phyloP scores from a whole-genome alignment of 35 echinoderm and acorn worm genomes.

The Amphiura filiformis region DNA sequence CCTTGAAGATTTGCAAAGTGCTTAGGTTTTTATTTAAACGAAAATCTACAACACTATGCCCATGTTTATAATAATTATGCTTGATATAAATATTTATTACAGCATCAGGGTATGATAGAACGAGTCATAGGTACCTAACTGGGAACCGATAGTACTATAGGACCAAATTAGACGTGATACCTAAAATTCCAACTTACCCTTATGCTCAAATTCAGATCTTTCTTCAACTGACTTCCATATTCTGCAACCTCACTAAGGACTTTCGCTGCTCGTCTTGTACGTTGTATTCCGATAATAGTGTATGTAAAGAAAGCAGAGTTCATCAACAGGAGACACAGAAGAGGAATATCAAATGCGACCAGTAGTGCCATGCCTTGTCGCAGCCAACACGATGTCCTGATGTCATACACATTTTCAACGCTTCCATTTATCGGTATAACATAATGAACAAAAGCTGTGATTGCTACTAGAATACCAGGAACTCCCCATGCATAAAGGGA shows the following conservation, averaged over 20 bases:
- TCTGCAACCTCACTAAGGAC: background rate
- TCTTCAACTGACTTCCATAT: background rate
- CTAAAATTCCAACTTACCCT: too few species aligned
- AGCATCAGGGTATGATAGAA: too few species aligned
- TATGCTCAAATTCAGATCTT: background rate
- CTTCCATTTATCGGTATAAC: background rate
- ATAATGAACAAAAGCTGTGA: background rate
- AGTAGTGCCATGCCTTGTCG: background rate
- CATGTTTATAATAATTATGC: too few species aligned
- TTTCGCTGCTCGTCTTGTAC: background rate
- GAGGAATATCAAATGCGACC: background rate
- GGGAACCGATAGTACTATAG: too few species aligned
- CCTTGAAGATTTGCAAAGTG: too few species aligned
- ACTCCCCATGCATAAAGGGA: background rate
- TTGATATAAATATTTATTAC: too few species aligned
- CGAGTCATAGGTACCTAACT: too few species aligned
- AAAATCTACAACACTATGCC: too few species aligned
- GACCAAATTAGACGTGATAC: too few species aligned
- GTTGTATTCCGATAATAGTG: background rate
- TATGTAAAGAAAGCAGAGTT: background rate
- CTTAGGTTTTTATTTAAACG: too few species aligned
- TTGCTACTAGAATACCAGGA: background rate
- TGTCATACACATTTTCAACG: background rate
- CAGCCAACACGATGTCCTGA: background rate
- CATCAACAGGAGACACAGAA: background rate